phyloP scores from a whole-genome alignment of 2,797 vertebrate genomes.

The Myotis planiceps region DNA sequence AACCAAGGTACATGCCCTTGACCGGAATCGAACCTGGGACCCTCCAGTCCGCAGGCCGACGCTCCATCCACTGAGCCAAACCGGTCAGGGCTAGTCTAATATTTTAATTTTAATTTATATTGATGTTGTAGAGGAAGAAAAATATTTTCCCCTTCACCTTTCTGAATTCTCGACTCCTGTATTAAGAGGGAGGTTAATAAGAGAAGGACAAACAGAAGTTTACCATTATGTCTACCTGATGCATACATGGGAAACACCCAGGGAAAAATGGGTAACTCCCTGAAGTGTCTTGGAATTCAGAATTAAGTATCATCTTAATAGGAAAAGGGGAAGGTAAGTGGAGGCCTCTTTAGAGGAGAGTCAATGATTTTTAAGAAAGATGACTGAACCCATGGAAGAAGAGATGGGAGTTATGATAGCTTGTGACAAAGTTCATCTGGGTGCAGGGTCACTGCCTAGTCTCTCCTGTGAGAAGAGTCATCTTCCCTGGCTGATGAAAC shows the following conservation, averaged over 20 bases:
- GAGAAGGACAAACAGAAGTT: not conserved
- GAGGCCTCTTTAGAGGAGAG: not conserved
- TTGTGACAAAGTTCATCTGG: not conserved
- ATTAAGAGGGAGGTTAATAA: not conserved
- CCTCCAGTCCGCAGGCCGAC: too few species aligned
- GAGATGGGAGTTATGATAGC: not conserved
- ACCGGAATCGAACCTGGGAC: too few species aligned
- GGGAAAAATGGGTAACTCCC: not conserved
- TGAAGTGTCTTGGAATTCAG: not conserved
- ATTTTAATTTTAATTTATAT: not conserved
- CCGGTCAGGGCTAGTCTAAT: not conserved
- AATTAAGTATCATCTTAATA: not conserved
- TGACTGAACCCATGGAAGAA: not conserved
- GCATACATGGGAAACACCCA: not conserved
- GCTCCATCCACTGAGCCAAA: too few species aligned
- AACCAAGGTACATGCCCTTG: too few species aligned
- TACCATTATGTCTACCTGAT: not conserved
- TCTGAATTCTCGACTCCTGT: slow-evolving; percentile 1
- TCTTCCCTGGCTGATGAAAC: not conserved
- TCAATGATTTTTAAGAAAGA: not conserved
- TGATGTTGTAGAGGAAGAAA: not conserved
- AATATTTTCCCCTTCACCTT: not conserved
- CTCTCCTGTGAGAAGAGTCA: not conserved
- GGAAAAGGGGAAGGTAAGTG: not conserved
- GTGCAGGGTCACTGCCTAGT: fast-evolving